Evolutionary conservation across 2,797 vertebrate species (phyloP).

Genomic region (Sardinella longiceps): DNA sequence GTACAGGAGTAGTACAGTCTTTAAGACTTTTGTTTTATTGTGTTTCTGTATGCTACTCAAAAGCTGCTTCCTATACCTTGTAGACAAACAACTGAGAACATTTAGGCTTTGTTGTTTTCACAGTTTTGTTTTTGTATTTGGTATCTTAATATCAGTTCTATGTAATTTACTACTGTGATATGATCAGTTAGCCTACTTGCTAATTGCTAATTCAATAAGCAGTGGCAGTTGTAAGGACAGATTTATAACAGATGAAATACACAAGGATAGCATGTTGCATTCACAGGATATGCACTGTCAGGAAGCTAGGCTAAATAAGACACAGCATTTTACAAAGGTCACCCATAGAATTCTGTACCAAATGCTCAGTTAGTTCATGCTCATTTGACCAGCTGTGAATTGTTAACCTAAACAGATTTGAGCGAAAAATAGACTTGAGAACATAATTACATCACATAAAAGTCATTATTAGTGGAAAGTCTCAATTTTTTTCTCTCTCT

Average conservation of each 20-base stretch:
- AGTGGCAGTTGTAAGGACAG: neutral
- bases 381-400: neutral
- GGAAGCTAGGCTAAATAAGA: no score
- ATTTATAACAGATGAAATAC: neutral
- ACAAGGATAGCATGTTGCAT: neutral
- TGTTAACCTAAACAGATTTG: neutral
- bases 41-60: neutral
- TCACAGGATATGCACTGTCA: neutral
- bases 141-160: no score
- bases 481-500: neutral
- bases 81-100: neutral
- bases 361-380: neutral
- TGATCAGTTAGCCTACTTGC: no score
- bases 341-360: neutral
- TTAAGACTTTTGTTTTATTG: neutral
- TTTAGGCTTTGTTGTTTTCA: neutral
- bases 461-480: neutral
- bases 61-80: neutral
- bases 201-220: neutral
- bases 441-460: neutral
- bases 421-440: neutral
- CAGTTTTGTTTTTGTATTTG: neutral
- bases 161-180: no score
- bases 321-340: neutral
- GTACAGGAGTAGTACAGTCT: neutral